A percentile compares a stretch with the other conserved stretches of the same genome.
phyloP scores from a whole-genome alignment of 2,113 vertebrate genomes.

The Pituophis catenifer region DNA sequence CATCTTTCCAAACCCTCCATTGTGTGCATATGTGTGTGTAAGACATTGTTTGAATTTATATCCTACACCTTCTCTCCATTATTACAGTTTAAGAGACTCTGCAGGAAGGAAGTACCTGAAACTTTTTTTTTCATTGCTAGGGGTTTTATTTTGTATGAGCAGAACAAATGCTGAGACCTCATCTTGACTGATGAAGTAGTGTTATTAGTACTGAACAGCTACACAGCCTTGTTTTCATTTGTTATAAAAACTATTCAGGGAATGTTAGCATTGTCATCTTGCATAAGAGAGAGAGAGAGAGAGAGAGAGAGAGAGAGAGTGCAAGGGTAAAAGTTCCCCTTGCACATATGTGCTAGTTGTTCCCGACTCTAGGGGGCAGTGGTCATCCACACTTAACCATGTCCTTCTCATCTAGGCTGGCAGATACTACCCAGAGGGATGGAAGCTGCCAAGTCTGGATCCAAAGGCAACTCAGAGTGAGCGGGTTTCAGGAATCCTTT shows the following conservation, averaged over 20 bases:
- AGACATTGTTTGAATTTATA: neutral
- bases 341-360: too few relatives aligned
- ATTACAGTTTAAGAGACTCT: neutral
- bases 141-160: neutral
- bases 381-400: too few relatives aligned
- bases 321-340: too few relatives aligned
- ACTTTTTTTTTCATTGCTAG: neutral
- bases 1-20: neutral
- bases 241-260: neutral
- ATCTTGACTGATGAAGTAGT: neutral
- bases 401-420: too few relatives aligned
- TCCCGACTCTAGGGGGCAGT: too few relatives aligned
- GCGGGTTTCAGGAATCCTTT: too few relatives aligned
- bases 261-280: neutral
- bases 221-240: neutral
- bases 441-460: too few relatives aligned
- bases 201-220: neutral
- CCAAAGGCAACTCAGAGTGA: too few relatives aligned
- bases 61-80: neutral
- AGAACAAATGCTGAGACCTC: neutral
- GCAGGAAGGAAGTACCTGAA: neutral
- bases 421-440: too few relatives aligned
- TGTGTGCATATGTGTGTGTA: neutral
- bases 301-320: too few relatives aligned
- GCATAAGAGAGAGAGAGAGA: neutral